A percentile compares a stretch with the other conserved stretches of the same genome.
Evolutionary conservation across 2,888 invertebrate genomes (phyloP).

Genomic region (Arctia plantaginis): DNA sequence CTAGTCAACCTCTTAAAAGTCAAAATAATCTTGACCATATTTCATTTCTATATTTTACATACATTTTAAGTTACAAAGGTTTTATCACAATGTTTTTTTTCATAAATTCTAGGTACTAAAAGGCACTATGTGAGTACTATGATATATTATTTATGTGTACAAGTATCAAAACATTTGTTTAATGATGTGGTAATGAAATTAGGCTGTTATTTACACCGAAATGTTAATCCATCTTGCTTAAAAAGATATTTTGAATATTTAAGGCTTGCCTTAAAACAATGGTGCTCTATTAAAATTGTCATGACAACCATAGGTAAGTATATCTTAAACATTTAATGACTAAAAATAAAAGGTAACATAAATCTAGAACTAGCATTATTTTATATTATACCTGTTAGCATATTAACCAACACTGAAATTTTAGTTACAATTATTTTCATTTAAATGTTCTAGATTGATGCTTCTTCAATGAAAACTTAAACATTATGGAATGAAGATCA

Average conservation of each 20-base stretch:
- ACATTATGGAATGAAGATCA: conserved; percentile 71
- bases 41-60: conserved; percentile 48
- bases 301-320: conserved; percentile 22
- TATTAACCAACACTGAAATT: neutral
- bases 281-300: conserved; percentile 22
- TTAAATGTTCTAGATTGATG: conserved; percentile 23
- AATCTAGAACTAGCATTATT: conserved; percentile 26
- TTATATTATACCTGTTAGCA: conserved; percentile 2
- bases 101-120: conserved; percentile 36
- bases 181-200: conserved; percentile 20
- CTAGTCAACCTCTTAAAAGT: conserved; percentile 33
- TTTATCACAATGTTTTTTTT: conserved; percentile 42
- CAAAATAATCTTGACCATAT: conserved; percentile 32
- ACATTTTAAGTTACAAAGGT: conserved; percentile 33
- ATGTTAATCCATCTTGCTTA: conserved; percentile 7
- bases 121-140: conserved; percentile 48
- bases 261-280: conserved; percentile 3
- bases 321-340: conserved; percentile 45
- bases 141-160: conserved; percentile 28
- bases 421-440: neutral
- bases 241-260: neutral
- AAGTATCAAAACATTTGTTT: conserved; percentile 20
- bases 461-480: conserved; percentile 36
- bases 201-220: conserved; percentile 37
- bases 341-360: conserved; percentile 34